Evolutionary conservation across 2,888 invertebrate species (phyloP), one percentile per base, ranked within the genome.

Genomic region (Cerastis rubricosa): DNA sequence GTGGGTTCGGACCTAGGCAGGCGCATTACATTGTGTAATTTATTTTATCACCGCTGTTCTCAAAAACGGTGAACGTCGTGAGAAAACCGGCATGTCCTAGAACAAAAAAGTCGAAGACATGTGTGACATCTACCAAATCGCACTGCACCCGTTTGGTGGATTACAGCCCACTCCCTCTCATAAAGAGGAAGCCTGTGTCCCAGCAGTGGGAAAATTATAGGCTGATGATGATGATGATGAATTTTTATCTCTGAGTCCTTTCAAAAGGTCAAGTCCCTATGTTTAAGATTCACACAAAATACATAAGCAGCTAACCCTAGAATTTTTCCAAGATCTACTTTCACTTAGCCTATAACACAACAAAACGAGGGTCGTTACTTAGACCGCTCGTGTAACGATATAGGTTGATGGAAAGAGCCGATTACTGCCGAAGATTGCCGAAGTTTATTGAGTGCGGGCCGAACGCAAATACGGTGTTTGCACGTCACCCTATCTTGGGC

Each of bases 391-490:
- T 83, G 71, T 69, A 87, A 78, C 29, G 85, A 78, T 83, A 86
- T 78, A 81, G 82, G 82, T 63, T 74, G 71, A 69, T 73, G 76
- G 74, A 85, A 83, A 83, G 79, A 85, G 87, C 85, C 89, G 90
- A 90, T 90, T 89, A 89, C 71, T 59, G 65, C 35, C 78, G 73
- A 74, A 71, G 71, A 88, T 71, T 25, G 57, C 59, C 74, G 82
- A 78, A 78, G 51, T 84, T 83, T 86, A 87, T 83, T 79, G 83
- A 81, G 80, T 79, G 76, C 59, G 68, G 76, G 71, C 66, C 80
- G 86, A 89, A 90, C 80, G 86, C 86, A 87, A 89, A 89, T 89
- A 87, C 80, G 74, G 68, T 87, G 89, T 90, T 89, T 85, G 86
- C 86, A 78, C 85, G 85, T 86, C 81, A 81, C 88, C 71, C 87